These are phyloP conservation scores for Yponomeuta evonymella DNA, from an alignment of 2,888 invertebrate species.

Conservation along the genomic window DNA sequence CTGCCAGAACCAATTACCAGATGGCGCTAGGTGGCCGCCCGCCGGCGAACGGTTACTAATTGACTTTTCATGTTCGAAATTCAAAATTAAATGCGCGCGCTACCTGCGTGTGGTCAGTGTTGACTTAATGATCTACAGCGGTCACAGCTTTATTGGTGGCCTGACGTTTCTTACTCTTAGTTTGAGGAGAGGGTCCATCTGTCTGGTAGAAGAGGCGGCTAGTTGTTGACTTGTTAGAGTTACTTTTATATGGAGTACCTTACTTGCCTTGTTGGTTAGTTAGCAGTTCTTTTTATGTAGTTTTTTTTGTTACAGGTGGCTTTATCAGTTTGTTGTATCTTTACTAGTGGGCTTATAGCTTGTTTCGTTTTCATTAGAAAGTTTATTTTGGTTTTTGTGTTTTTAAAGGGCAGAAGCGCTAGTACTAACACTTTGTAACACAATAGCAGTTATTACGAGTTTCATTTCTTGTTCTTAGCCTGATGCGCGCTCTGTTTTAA, in stretches of 20 bases:
- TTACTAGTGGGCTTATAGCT: neutral
- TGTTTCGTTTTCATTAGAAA: conserved; percentile 1
- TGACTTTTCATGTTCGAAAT: conserved; percentile 72
- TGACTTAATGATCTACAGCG: conserved; percentile 33
- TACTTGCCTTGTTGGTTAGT: neutral
- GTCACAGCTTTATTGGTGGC: conserved; percentile 17
- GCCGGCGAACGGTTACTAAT: conserved; percentile 48
- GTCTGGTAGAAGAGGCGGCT: neutral
- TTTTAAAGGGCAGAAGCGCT: neutral
- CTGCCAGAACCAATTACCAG: conserved; percentile 62
- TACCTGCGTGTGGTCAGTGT: conserved; percentile 40
- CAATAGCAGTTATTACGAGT: neutral
- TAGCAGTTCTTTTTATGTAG: neutral
- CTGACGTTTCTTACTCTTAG: neutral
- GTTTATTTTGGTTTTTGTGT: neutral
- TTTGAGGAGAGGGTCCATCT: neutral
- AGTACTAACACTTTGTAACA: neutral
- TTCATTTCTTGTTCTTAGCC: neutral
- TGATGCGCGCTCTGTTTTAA: neutral
- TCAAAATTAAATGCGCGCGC: conserved; percentile 35
- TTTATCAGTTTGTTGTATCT: neutral
- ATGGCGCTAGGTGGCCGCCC: conserved; percentile 52
- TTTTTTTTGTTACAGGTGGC: neutral
- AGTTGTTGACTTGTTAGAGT: conserved; percentile 9
- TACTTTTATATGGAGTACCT: neutral